Evolutionary conservation across 2,888 invertebrate genomes (phyloP).

Genomic region (Drosophila kokeensis): DNA sequence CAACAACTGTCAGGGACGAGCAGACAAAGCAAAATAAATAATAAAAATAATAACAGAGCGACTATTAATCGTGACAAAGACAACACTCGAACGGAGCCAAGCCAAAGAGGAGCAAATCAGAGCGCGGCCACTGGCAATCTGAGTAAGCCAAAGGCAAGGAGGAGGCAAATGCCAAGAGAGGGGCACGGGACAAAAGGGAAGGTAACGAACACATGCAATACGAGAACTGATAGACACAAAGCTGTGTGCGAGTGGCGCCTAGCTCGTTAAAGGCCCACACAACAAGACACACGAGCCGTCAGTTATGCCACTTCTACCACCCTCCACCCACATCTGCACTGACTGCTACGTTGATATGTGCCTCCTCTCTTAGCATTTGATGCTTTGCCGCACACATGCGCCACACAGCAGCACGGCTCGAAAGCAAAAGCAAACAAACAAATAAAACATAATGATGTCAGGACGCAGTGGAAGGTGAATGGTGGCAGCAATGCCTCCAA

Average conservation of each 20-base stretch:
- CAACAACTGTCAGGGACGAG: conserved; percentile 61
- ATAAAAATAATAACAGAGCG: conserved; percentile 74
- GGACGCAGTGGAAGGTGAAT: conserved; percentile 29
- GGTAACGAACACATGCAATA: conserved; percentile 14
- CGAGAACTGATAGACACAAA: conserved; percentile 50
- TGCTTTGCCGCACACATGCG: conserved; percentile 54
- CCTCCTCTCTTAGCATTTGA: conserved; percentile 65
- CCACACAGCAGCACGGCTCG: conserved; percentile 29
- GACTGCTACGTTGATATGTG: conserved; percentile 7
- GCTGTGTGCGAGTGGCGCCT: conserved; percentile 26
- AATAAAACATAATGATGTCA: conserved; percentile 65
- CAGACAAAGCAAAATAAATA: conserved; percentile 73
- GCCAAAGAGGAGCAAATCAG: conserved; percentile 30
- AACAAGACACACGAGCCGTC: conserved; percentile 56
- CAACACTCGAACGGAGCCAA: conserved; percentile 40
- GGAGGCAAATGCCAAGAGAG: neutral
- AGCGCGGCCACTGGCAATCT: conserved; percentile 54
- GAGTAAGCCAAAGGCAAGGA: conserved; percentile 25
- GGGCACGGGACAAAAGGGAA: neutral
- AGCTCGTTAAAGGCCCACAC: conserved; percentile 71
- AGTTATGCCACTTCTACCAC: neutral
- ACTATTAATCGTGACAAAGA: conserved; percentile 79
- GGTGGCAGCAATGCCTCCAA: conserved; percentile 35
- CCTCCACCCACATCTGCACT: neutral
- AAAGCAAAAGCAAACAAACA: conserved; percentile 60